Percentiles rank a stretch among this genome's conserved stretches.
Evolutionary conservation across 2,113 vertebrate species (phyloP).

Genomic region (Xyliphius kryptos): DNA sequence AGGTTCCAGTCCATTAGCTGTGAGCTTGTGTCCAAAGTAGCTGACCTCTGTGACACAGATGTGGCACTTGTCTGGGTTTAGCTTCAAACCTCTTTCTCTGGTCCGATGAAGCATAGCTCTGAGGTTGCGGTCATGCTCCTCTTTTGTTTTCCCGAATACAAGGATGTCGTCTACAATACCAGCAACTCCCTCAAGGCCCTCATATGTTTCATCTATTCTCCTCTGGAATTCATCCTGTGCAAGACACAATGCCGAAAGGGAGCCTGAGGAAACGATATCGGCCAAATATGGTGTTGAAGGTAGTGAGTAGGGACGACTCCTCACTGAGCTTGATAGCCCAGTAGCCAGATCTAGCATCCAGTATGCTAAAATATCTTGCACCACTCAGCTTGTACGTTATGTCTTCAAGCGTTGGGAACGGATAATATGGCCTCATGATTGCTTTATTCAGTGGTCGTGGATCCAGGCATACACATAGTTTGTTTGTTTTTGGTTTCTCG

Average conservation of each 20-base stretch:
- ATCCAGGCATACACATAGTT: conserved; percentile 26
- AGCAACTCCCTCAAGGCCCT: conserved; percentile 19
- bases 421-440: conserved; percentile 28
- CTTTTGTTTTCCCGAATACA: conserved; percentile 14
- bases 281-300: neutral
- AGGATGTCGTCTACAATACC: conserved; percentile 30
- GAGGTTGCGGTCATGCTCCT: conserved; percentile 18
- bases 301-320: neutral
- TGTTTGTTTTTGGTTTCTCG: conserved; percentile 30
- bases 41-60: conserved; percentile 14
- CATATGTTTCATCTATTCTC: conserved; percentile 8
- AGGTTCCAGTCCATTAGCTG: conserved; percentile 11
- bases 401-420: conserved; percentile 20
- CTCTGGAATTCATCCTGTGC: conserved; percentile 30
- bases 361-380: neutral
- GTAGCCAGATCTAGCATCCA: conserved; percentile 7
- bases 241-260: neutral
- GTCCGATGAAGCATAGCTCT: neutral
- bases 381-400: conserved; percentile 1
- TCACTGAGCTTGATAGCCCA: conserved; percentile 23
- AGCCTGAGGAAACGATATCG: neutral
- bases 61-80: conserved; percentile 25
- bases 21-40: conserved; percentile 25
- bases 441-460: conserved; percentile 28
- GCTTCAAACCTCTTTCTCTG: conserved; percentile 14